Percentiles rank a stretch among this genome's conserved stretches.
Evolutionary conservation across 2,797 vertebrate genomes (phyloP).

Genomic region (Amazona ochrocephala): DNA sequence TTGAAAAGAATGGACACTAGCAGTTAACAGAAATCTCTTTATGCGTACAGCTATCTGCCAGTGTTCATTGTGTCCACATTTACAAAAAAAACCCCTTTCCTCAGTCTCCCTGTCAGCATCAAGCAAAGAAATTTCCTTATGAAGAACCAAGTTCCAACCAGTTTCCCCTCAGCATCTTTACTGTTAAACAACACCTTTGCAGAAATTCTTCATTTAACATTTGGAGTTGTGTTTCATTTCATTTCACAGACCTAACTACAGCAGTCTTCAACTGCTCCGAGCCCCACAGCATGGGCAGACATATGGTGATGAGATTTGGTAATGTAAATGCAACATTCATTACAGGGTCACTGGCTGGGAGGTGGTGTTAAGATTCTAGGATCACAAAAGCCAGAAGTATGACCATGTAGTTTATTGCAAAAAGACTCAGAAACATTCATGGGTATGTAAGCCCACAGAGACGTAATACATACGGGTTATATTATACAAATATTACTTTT

Average conservation of each 20-base stretch:
- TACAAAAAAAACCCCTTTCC: background rate
- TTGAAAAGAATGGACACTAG: background rate
- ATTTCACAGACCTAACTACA: background rate
- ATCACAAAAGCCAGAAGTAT: conserved; percentile 15
- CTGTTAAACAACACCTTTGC: background rate
- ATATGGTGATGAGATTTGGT: conserved; percentile 7
- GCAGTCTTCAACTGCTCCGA: background rate
- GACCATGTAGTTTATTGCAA: background rate
- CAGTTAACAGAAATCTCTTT: background rate
- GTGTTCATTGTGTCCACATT: background rate
- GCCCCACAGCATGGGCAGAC: accelerated
- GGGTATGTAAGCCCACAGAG: background rate
- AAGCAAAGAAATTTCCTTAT: background rate
- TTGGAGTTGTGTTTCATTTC: background rate
- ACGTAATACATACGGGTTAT: background rate
- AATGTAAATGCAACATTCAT: conserved; percentile 4
- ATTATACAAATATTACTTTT: background rate
- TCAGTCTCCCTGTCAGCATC: background rate
- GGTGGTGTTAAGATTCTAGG: conserved; percentile 17
- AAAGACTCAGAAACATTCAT: background rate
- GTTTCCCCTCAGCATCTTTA: background rate
- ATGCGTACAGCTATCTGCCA: background rate
- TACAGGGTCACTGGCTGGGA: background rate
- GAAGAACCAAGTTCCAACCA: background rate
- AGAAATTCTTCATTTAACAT: background rate